A percentile compares a stretch with the other conserved stretches of the same genome.
Evolutionary conservation across 2,888 invertebrate genomes (phyloP).

Genomic region (Tinea trinotella): DNA sequence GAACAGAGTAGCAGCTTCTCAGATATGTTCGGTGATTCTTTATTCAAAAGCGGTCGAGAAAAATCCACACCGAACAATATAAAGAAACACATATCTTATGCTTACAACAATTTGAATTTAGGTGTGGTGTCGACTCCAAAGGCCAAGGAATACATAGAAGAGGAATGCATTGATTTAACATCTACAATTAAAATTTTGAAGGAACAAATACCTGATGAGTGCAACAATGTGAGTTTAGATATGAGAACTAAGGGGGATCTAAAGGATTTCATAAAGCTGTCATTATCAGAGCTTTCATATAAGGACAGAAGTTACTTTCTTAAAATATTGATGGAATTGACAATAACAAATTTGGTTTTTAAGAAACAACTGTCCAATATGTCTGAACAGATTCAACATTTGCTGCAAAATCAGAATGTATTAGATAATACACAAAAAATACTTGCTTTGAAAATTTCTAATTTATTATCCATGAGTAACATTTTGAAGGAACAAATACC

Average conservation of each 20-base stretch:
- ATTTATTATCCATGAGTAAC: no score
- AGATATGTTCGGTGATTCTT: conserved; percentile 55
- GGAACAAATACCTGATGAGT: neutral
- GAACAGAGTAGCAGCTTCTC: conserved; percentile 37
- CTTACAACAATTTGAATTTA: conserved; percentile 37
- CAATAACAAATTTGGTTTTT: conserved; percentile 59
- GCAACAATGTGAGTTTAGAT: conserved; percentile 32
- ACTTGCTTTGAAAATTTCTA: conserved; percentile 58
- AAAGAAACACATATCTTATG: conserved; percentile 55
- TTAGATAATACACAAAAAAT: conserved; percentile 64
- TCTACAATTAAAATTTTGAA: neutral
- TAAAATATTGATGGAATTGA: conserved; percentile 62
- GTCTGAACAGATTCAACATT: conserved; percentile 44
- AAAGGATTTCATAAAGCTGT: conserved; percentile 55
- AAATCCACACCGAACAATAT: conserved; percentile 37
- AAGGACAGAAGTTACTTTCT: conserved; percentile 59
- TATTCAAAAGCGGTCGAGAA: conserved; percentile 38
- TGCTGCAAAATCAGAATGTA: conserved; percentile 49
- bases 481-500: neutral
- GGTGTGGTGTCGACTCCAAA: conserved; percentile 43
- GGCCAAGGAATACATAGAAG: conserved; percentile 23
- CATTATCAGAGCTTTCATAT: conserved; percentile 50
- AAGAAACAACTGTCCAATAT: conserved; percentile 52
- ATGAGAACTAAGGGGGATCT: conserved; percentile 48
- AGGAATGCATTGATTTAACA: no score